Percentiles rank a stretch among this genome's conserved stretches.
phyloP scores from a whole-genome alignment of 1,140 invertebrate genomes.

The Orchestia grillus region DNA sequence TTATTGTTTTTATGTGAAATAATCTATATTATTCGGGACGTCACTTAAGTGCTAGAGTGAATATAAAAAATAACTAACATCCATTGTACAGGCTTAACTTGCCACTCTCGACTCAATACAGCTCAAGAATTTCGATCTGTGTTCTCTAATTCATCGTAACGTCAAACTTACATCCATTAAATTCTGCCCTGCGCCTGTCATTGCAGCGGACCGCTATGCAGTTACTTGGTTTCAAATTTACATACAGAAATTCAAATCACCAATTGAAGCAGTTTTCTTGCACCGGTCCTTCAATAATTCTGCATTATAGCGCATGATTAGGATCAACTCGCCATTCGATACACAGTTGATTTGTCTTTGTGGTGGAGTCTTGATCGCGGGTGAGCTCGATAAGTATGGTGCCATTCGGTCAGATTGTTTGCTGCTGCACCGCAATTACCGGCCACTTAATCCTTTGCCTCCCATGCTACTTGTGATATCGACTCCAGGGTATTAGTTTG shows the following conservation, averaged over 20 bases:
- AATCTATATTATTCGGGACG: not conserved
- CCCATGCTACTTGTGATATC: not conserved
- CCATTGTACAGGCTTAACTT: not conserved
- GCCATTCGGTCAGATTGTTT: not conserved
- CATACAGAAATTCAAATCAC: not conserved
- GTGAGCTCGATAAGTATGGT: not conserved
- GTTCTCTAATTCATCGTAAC: not conserved
- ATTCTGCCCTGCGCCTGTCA: not conserved
- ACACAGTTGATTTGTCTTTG: not conserved
- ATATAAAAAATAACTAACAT: not conserved
- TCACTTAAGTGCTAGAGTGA: not conserved
- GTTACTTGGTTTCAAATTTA: not conserved
- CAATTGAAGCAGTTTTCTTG: not conserved
- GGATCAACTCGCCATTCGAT: not conserved
- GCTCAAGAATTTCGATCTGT: not conserved
- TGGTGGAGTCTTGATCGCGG: not conserved
- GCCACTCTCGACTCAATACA: not conserved
- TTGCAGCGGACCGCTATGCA: not conserved
- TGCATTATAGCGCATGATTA: not conserved
- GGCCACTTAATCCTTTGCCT: not conserved
- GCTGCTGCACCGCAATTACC: not conserved
- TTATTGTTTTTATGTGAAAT: not conserved
- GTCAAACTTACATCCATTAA: not conserved
- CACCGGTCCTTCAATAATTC: not conserved
- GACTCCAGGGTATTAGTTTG: not conserved